These are phyloP conservation scores for Goniozus legneri DNA, from an alignment of 1,140 invertebrate species.

Conservation along the genomic window DNA sequence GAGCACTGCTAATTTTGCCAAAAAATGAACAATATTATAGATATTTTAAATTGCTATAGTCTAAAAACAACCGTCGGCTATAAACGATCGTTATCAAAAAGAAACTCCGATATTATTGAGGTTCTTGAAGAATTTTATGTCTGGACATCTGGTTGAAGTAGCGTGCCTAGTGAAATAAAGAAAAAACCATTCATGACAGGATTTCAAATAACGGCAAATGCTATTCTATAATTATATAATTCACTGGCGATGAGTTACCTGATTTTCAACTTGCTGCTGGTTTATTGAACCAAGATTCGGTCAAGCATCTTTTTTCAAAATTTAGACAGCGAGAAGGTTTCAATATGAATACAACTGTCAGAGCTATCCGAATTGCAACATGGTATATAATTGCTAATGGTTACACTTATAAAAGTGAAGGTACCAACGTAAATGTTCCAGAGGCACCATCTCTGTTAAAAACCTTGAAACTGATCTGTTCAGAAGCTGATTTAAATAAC, in stretches of 20 bases:
- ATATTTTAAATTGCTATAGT: background rate
- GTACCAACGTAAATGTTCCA: no score
- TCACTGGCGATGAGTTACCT: no score
- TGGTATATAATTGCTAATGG: no score
- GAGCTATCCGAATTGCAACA: slow-evolving; percentile 14
- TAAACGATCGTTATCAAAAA: background rate
- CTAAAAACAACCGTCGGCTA: background rate
- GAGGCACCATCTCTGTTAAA: no score
- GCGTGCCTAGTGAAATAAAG: background rate
- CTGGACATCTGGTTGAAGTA: background rate
- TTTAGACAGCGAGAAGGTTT: slow-evolving; percentile 18
- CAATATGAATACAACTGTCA: slow-evolving; percentile 18
- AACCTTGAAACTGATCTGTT: no score
- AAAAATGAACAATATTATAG: background rate
- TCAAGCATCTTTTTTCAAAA: slow-evolving; percentile 21
- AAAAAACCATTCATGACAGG: no score
- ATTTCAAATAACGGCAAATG: no score
- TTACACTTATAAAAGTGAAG: no score
- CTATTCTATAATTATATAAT: no score
- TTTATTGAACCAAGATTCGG: slow-evolving; percentile 23
- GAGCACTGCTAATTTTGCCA: slow-evolving; percentile 6
- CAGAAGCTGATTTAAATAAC: no score
- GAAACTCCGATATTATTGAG: background rate
- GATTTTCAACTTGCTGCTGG: no score
- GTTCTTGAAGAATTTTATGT: background rate